phyloP scores from a whole-genome alignment of 2,113 vertebrate species.

The Craseonycteris thonglongyai region DNA sequence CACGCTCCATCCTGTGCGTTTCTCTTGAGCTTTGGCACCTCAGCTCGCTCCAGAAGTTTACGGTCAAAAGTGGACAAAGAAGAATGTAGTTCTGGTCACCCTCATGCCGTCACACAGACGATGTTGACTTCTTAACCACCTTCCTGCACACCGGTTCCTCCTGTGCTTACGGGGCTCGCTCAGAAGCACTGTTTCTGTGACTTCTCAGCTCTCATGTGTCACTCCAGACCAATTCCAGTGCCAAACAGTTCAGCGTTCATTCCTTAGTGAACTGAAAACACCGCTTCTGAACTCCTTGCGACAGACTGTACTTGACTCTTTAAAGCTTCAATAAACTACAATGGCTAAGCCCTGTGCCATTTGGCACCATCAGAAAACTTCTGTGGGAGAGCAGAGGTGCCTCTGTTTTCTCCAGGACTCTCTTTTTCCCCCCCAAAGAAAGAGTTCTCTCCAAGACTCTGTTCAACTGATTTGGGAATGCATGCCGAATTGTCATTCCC shows the following conservation, averaged over 20 bases:
- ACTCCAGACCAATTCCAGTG: neutral
- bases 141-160: neutral
- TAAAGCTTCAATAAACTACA: slow-evolving; percentile 20
- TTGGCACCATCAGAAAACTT: neutral
- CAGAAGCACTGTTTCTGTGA: neutral
- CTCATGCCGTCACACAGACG: neutral
- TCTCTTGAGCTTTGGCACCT: neutral
- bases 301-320: neutral
- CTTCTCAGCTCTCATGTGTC: neutral
- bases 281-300: neutral
- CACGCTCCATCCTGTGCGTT: neutral
- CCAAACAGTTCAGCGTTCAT: neutral
- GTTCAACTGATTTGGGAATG: neutral
- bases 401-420: neutral
- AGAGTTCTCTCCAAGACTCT: neutral
- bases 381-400: neutral
- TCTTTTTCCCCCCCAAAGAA: neutral
- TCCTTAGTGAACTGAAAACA: neutral
- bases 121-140: neutral
- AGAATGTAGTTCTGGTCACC: neutral
- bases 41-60: neutral
- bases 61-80: neutral
- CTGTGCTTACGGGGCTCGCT: neutral
- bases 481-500: neutral
- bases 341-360: neutral